phyloP scores from a whole-genome alignment of 2,888 invertebrate genomes.

The Petrolisthes cinctipes region DNA sequence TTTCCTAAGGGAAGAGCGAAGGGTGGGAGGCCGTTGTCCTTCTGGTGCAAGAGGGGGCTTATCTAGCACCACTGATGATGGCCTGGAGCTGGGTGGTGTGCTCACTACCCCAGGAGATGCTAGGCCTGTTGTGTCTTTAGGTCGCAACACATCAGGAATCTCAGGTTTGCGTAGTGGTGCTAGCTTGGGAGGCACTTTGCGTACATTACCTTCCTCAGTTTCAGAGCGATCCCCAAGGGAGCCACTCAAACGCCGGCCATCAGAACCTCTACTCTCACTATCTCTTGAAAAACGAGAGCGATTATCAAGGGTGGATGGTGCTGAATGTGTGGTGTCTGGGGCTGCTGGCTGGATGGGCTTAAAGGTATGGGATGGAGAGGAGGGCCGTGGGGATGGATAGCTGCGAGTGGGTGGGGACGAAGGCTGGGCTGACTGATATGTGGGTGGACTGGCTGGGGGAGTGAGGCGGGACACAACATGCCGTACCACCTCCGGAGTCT shows the following conservation, averaged over 20 bases:
- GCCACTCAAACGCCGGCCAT: constrained; percentile 31
- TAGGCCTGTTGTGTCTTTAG: constrained; percentile 48
- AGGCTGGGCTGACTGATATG: constrained; percentile 44
- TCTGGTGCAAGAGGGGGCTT: constrained; percentile 56
- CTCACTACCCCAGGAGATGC: constrained; percentile 57
- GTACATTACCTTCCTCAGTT: constrained; percentile 32
- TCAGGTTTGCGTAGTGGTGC: constrained; percentile 58
- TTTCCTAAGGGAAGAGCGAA: constrained; percentile 61
- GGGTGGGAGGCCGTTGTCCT: constrained; percentile 46
- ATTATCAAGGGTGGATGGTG: constrained; percentile 53
- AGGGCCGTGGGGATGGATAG: constrained; percentile 48
- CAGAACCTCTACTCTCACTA: not conserved
- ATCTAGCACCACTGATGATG: constrained; percentile 52
- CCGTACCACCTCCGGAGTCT: constrained; percentile 63
- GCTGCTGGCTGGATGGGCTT: constrained; percentile 54
- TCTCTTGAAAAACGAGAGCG: constrained; percentile 26
- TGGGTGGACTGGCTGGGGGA: constrained; percentile 56
- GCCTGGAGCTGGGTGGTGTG: constrained; percentile 54
- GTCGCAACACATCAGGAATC: constrained; percentile 63
- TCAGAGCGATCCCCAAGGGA: constrained; percentile 20
- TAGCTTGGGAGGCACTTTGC: constrained; percentile 52
- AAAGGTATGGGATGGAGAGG: constrained; percentile 40
- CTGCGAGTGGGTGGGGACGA: constrained; percentile 35
- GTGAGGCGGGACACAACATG: constrained; percentile 61
- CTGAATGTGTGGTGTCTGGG: constrained; percentile 42